phyloP scores from a whole-genome alignment of 2,888 invertebrate species.

The Caenorhabditis sinica region DNA sequence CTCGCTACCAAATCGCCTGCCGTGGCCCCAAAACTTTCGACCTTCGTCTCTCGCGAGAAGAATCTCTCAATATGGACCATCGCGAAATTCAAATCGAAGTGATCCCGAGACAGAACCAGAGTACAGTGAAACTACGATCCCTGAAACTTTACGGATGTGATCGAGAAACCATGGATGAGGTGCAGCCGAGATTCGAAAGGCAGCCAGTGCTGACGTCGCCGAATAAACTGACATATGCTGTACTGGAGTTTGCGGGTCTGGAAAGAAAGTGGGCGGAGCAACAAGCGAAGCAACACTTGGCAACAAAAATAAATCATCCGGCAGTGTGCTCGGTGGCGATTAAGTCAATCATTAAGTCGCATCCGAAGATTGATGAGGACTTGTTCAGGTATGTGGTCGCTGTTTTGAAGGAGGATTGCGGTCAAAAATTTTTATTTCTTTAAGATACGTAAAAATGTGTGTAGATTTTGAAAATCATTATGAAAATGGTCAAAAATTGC shows the following conservation, averaged over 20 bases:
- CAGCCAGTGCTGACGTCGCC: constrained; percentile 43
- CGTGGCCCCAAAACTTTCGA: constrained; percentile 55
- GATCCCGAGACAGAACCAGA: constrained; percentile 2
- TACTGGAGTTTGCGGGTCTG: constrained; percentile 29
- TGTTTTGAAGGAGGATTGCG: no score
- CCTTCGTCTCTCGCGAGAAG: constrained; percentile 53
- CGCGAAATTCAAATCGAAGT: constrained; percentile 41
- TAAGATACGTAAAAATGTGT: no score
- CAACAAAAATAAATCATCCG: constrained; percentile 38
- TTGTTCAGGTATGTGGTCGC: constrained; percentile 13
- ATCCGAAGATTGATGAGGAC: constrained; percentile 1
- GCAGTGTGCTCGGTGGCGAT: background rate
- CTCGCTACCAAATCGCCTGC: constrained; percentile 21
- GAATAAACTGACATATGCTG: constrained; percentile 24
- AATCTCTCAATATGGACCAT: constrained; percentile 47
- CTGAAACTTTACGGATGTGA: constrained; percentile 52
- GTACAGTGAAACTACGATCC: constrained; percentile 20
- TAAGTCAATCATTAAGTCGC: constrained; percentile 17
- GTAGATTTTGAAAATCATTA: no score
- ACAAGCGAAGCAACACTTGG: background rate
- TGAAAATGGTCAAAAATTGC: no score
- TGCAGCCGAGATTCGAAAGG: constrained; percentile 52
- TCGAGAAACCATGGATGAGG: constrained; percentile 54
- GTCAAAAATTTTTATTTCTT: no score
- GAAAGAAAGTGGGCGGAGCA: background rate